phyloP scores from a whole-genome alignment of 2,113 vertebrate genomes.

The Plotosus lineatus region DNA sequence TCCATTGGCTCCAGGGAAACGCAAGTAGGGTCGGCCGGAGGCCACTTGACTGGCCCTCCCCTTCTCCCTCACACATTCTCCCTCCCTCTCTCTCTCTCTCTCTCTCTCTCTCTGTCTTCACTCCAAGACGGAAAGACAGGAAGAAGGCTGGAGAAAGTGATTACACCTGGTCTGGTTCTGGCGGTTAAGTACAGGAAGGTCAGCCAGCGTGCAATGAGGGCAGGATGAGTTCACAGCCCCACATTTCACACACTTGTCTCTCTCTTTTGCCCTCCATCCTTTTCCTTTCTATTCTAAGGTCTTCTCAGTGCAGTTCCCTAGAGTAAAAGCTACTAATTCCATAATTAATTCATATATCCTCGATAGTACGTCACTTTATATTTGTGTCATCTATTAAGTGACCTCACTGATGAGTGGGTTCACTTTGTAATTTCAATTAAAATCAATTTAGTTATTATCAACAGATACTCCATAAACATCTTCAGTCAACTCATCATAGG shows the following conservation, averaged over 20 bases:
- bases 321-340: neutral
- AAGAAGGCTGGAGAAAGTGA: constrained; percentile 70
- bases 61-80: constrained; percentile 37
- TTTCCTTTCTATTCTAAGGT: neutral
- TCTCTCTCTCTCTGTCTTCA: constrained; percentile 42
- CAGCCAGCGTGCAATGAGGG: constrained; percentile 72
- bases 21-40: constrained; percentile 59
- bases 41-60: constrained; percentile 62
- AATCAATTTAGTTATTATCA: neutral
- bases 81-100: constrained; percentile 34
- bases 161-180: constrained; percentile 73
- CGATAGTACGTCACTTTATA: neutral
- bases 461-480: neutral
- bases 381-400: neutral
- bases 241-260: constrained; percentile 51
- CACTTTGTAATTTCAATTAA: neutral
- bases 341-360: neutral
- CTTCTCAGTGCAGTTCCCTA: neutral
- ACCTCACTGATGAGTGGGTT: neutral
- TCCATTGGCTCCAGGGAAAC: constrained; percentile 57
- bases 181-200: constrained; percentile 70
- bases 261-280: constrained; percentile 14
- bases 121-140: constrained; percentile 56
- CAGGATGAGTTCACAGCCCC: constrained; percentile 65
- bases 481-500: neutral